Percentiles rank a stretch among this genome's conserved stretches.
phyloP scores from a whole-genome alignment of 2,113 vertebrate genomes.

The Choloepus hoffmanni region DNA sequence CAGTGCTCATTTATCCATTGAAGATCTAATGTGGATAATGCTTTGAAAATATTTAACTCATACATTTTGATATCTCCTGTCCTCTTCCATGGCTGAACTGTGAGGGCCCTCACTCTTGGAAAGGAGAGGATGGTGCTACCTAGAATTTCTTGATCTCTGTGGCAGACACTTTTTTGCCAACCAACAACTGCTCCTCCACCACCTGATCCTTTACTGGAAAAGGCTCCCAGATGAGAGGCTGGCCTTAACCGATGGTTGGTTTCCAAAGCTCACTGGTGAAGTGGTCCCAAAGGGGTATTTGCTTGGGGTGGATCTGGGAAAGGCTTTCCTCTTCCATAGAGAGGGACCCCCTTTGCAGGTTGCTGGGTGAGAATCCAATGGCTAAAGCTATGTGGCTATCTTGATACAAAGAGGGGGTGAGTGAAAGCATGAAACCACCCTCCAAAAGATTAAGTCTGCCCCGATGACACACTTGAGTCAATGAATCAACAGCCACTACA shows the following conservation, averaged over 20 bases:
- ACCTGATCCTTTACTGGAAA: not conserved
- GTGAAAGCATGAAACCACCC: fast-evolving
- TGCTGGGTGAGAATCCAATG: not conserved
- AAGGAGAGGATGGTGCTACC: not conserved
- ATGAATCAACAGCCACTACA: not conserved
- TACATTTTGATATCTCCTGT: not conserved
- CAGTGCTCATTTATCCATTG: too few relatives aligned
- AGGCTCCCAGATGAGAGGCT: not conserved
- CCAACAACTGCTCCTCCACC: not conserved
- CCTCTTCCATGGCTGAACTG: not conserved
- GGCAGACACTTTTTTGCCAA: too few relatives aligned
- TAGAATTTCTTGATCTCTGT: not conserved
- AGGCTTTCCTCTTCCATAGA: not conserved
- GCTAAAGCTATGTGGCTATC: not conserved
- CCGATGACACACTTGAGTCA: not conserved
- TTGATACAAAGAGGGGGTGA: not conserved
- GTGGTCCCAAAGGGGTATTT: too few relatives aligned
- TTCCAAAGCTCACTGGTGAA: not conserved
- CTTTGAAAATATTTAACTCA: not conserved
- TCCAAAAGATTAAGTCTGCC: not conserved
- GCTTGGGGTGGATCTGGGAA: not conserved
- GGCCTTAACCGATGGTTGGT: too few relatives aligned
- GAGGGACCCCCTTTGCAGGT: not conserved
- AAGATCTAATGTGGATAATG: not conserved
- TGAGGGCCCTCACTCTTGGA: not conserved